Base-by-base conservation (phyloP, 2,888 invertebrate species). In the Amblyjoppa proteus region DNA sequence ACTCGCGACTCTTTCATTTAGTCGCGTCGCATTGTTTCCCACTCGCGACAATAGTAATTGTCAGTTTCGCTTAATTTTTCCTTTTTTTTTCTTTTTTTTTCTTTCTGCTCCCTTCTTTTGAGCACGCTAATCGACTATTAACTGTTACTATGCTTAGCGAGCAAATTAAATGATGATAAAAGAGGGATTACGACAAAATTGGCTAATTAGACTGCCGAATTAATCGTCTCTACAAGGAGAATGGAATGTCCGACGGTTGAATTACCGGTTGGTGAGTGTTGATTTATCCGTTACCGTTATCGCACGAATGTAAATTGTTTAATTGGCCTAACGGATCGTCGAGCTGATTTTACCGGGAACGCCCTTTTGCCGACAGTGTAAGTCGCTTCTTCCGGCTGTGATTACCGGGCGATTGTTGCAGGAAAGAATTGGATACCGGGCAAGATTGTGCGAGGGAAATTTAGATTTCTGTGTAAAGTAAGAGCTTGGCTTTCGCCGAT, bases 301-400 rank as follows among this genome's bases (percentile, higher is more conserved):
- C 82, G 61, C 16, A 75, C 86, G 38, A 84, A 87, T 84, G 85
- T 83, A 86, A 88, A 89, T 89, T 84, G 85, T 75, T 90, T 88
- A 88, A 89, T 89, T 88, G 86, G 80, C 77, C 61, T 80, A 80
- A 76, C 81, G 83, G 77, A 76, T 81, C 71, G 80, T 71, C 58
- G 49, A 69, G 56, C 53, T 69, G 74, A 61, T 71, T 81, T 53
- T 31, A 28, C 69, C 70, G 34, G 41, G 16, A 81, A 73, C 82
- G 80, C 79, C 86, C 84, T 85, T 81, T 82, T 79, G 58, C 74
- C 69, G 73, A 56, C 34, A 31, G 38, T 38, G 74, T 41, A 25
- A 9, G 11, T 34, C 64, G 34, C 7, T n/a, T 6, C 31, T 64
- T n/a, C 9, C 38, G 31, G 71, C 66, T 73, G n/a, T 25, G 49